Base-by-base conservation (phyloP, 2,797 vertebrate genomes). In the Galago senegalensis region DNA sequence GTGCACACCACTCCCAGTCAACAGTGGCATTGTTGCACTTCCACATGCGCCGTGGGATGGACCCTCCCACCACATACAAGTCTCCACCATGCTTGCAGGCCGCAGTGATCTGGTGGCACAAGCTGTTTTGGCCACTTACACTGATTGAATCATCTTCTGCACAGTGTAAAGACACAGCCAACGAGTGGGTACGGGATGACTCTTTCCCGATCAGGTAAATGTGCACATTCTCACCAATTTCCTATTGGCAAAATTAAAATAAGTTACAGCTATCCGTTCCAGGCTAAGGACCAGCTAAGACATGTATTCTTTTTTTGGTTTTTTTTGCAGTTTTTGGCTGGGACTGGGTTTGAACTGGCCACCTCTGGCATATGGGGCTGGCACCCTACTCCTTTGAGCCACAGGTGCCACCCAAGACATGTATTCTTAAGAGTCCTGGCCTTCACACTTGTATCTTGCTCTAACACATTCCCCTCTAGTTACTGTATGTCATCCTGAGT, bases 1-100 rank as follows among this genome's bases (percentile, higher is more conserved):
- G 99, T 5, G 99, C 99, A 7, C 99, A 99, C 97, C 99, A 99
- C 96, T 99, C 99, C 99, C 99, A 99, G 99, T 99, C 99, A 99
- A 99, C 99, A 0, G 99, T 99, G 0, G 99, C 99, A 87, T 99
- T 99, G 98, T 99, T 99, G 98, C 99, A 99, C 97, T 99, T 99
- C 99, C 99, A 99, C 99, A 99, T 99, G 96, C 99, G 99, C 0
- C 99, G 99, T 0, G 99, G 99, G 82, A 99, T 99, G 79, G 99
- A 99, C 49, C 99, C 99, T 1, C 99, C 99, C 0, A 99, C 99
- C 5, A 99, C 99, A 0, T 99, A 99, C 16, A 99, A 99, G 98
- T 99, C 99, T 0, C 99, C 99, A 0, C 99, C 99, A 0, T 99
- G 99, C 98, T 99, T 99, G 98, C 99, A 99, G 96, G 99, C 99